Evolutionary conservation across 2,797 vertebrate species (phyloP).

Genomic region (Mastacembelus armatus): DNA sequence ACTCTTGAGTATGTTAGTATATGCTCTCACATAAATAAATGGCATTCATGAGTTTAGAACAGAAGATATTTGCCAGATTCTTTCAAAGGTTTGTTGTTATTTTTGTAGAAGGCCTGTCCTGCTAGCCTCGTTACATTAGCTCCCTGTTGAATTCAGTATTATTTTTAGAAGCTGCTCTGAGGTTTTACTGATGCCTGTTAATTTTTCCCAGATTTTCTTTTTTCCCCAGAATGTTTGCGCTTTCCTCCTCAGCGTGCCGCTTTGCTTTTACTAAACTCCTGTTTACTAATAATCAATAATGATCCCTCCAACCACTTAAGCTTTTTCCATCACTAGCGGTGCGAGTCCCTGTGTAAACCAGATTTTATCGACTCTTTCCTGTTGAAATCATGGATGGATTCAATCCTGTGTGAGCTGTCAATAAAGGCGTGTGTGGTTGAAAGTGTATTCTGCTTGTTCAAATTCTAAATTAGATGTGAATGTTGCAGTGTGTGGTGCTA

Average conservation of each 20-base stretch:
- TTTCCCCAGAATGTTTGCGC: not conserved
- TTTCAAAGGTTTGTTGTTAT: not conserved
- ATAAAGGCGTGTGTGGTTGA: constrained; percentile 3
- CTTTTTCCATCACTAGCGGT: too few species aligned
- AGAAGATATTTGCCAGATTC: not conserved
- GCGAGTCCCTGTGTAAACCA: not conserved
- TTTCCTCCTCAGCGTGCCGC: constrained; percentile 43
- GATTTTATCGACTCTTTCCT: not conserved
- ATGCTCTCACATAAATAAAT: too few species aligned
- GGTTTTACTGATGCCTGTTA: constrained; percentile 22
- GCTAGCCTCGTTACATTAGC: not conserved
- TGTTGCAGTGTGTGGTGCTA: not conserved
- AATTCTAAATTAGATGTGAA: not conserved
- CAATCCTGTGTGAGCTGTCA: constrained; percentile 47
- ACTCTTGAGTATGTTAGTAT: not conserved
- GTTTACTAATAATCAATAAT: constrained; percentile 64
- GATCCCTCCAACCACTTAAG: too few species aligned
- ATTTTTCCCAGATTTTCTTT: constrained; percentile 5
- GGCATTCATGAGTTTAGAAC: not conserved
- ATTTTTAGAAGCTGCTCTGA: constrained; percentile 37
- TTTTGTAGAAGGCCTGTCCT: not conserved
- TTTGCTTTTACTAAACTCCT: constrained; percentile 74
- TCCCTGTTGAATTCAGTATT: constrained; percentile 4
- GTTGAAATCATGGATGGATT: constrained; percentile 11
- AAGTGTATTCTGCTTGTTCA: not conserved